phyloP scores from a whole-genome alignment of 2,113 vertebrate genomes.

The Cyprinodon variegatus region DNA sequence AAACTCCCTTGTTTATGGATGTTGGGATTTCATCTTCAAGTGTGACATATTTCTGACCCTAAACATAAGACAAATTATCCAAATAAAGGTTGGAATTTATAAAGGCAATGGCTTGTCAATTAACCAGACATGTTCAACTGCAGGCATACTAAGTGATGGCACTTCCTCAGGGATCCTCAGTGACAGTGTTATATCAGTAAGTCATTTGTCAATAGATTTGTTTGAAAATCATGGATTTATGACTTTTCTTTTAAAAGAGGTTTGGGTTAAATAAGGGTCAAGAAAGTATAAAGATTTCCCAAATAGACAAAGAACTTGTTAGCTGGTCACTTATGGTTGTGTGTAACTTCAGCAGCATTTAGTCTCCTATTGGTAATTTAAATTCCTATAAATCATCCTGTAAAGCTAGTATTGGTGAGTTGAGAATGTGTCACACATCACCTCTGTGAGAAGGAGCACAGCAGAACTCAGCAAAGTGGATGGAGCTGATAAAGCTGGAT shows the following conservation, averaged over 20 bases:
- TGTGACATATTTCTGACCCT: slow-evolving; percentile 68
- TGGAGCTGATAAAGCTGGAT: slow-evolving; percentile 80
- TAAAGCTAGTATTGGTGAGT: slow-evolving; percentile 64
- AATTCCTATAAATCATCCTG: slow-evolving; percentile 64
- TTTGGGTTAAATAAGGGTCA: slow-evolving; percentile 35
- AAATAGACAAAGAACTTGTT: slow-evolving; percentile 6
- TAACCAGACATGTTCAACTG: slow-evolving; percentile 32
- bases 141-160: slow-evolving; percentile 60
- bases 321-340: slow-evolving; percentile 6
- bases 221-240: slow-evolving; percentile 83
- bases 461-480: slow-evolving; percentile 69
- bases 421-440: slow-evolving; percentile 76
- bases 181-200: slow-evolving; percentile 80
- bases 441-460: slow-evolving; percentile 67
- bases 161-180: slow-evolving; percentile 70
- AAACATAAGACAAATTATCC: slow-evolving; percentile 24
- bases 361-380: slow-evolving; percentile 25
- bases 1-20: slow-evolving; percentile 73
- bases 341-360: slow-evolving; percentile 20
- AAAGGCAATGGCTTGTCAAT: slow-evolving; percentile 24
- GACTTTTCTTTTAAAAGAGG: slow-evolving; percentile 61
- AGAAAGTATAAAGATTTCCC: slow-evolving; percentile 25
- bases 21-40: slow-evolving; percentile 75
- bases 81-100: slow-evolving; percentile 19
- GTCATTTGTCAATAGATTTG: slow-evolving; percentile 74